Evolutionary conservation across 2,888 invertebrate species (phyloP), one percentile per base, ranked within the genome.

Genomic region (Pemphredon lugubris): DNA sequence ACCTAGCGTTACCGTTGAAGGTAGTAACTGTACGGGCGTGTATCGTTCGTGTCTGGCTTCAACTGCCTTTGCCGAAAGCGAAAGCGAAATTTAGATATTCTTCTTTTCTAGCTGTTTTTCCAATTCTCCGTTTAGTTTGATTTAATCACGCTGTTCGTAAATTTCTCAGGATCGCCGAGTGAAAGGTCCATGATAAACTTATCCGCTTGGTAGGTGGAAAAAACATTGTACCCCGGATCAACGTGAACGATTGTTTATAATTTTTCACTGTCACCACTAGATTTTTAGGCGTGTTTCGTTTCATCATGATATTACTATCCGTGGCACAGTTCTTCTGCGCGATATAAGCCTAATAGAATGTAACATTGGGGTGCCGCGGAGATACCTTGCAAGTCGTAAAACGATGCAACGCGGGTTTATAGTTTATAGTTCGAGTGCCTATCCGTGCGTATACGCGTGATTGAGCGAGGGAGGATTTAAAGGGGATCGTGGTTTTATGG

Each of bases 401-500:
- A 84, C 75, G 83, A 83, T 83, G 76, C 81, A 77, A 67, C 73
- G 78, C 55, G 70, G 77, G 69, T 86, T 86, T 87, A 84, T 84
- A 86, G 84, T 86, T 87, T 86, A 86, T 84, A 86, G 86, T 87
- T 84, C 67, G 81, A 82, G 83, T 72, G 79, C 54, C 48, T 64
- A 51, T 32, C 51, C 18, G 59, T 40, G 30, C 57, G 85, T 73
- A 72, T 74, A 53, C 60, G 42, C 37, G 76, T 80, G 84, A 87
- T 86, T 84, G 84, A 85, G 82, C 72, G 82, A 76, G 57, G 47
- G 32, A 73, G 84, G 86, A 86, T 87, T 87, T 87, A 84, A 87
- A 87, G 86, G 86, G 87, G 85, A 87, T 87, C 85, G 83, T 45
- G 78, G 75, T 84, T 88, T 88, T 86, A 87, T 73, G 84, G 79